phyloP scores from a whole-genome alignment of 2,113 vertebrate species.

The Lichenostomus cassidix region DNA sequence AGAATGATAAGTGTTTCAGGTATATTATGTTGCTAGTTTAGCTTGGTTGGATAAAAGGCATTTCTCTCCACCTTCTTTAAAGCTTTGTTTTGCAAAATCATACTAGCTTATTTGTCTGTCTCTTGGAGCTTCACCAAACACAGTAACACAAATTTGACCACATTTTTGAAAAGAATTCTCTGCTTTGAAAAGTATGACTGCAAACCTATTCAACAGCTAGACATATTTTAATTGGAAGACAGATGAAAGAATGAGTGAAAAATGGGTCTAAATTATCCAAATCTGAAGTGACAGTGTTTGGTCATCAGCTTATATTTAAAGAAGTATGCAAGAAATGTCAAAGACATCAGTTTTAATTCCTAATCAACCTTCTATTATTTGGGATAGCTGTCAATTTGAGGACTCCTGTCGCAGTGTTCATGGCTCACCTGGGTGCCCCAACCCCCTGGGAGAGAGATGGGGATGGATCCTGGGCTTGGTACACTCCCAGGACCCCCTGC shows the following conservation, averaged over 20 bases:
- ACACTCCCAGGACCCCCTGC: no score
- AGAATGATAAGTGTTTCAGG: background rate
- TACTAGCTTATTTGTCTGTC: background rate
- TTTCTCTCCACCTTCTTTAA: background rate
- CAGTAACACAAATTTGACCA: background rate
- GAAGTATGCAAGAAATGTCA: background rate
- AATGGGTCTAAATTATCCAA: background rate
- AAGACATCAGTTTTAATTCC: background rate
- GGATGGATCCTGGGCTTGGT: no score
- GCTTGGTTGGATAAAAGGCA: background rate
- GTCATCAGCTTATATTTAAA: background rate
- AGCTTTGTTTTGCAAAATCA: background rate
- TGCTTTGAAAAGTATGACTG: background rate
- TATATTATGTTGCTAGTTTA: background rate
- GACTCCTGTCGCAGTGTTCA: no score
- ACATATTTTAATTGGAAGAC: background rate
- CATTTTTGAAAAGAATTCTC: background rate
- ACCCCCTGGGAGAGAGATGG: no score
- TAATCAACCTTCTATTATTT: background rate
- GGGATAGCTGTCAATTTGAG: background rate
- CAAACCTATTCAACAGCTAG: background rate
- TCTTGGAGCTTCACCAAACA: background rate
- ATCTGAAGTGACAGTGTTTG: background rate
- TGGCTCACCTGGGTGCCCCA: no score
- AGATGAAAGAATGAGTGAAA: background rate